phyloP scores from a whole-genome alignment of 2,888 invertebrate genomes.

The Camptogramma bilineatum region DNA sequence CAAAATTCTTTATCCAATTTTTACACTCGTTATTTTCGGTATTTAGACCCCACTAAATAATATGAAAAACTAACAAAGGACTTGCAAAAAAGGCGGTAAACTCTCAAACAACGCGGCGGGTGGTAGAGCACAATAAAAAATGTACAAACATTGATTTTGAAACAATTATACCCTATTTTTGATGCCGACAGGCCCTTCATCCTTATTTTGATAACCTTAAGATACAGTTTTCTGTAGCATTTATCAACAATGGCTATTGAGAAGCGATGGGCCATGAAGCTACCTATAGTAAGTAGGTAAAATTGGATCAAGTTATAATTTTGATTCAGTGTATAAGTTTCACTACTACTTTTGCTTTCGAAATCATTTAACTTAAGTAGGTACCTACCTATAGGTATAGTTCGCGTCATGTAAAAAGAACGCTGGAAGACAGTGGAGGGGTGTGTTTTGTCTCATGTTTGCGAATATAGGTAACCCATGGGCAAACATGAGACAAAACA shows the following conservation, averaged over 20 bases:
- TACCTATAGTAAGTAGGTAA: constrained; percentile 34
- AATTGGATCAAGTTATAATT: constrained; percentile 25
- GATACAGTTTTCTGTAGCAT: constrained; percentile 15
- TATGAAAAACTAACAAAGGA: constrained; percentile 51
- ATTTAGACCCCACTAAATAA: constrained; percentile 56
- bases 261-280: constrained; percentile 39
- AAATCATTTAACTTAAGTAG: too few relatives aligned
- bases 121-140: constrained; percentile 47
- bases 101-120: constrained; percentile 62
- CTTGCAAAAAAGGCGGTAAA: constrained; percentile 49
- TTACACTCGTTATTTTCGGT: constrained; percentile 62
- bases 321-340: constrained; percentile 33
- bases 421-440: too few relatives aligned
- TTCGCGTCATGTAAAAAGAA: too few relatives aligned
- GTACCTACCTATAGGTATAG: too few relatives aligned
- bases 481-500: too few relatives aligned
- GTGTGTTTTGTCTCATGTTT: too few relatives aligned
- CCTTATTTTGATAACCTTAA: constrained; percentile 2
- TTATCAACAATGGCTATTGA: constrained; percentile 36
- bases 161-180: constrained; percentile 37
- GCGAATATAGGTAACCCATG: too few relatives aligned
- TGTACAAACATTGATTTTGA: constrained; percentile 40
- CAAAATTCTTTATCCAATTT: constrained; percentile 59
- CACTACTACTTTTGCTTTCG: constrained; percentile 14
- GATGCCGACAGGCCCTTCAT: not conserved